A percentile compares a stretch with the other conserved stretches of the same genome.
Evolutionary conservation across 2,797 vertebrate species (phyloP).

Genomic region (Kryptolebias ocellatus): DNA sequence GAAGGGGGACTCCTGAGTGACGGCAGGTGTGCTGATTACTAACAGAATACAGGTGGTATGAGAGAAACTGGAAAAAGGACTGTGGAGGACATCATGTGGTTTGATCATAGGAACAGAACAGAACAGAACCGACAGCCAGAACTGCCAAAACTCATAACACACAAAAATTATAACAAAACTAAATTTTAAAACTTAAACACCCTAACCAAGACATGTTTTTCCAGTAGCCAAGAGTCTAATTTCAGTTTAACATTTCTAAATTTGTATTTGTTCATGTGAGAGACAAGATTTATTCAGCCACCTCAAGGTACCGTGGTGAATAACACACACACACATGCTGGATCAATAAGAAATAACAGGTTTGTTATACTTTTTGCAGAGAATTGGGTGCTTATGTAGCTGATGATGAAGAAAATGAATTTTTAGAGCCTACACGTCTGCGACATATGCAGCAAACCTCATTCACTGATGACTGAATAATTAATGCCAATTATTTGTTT

Average conservation of each 20-base stretch:
- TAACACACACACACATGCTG: background rate
- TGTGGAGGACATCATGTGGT: too few species aligned
- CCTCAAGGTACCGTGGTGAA: background rate
- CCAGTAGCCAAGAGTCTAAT: background rate
- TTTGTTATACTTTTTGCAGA: background rate
- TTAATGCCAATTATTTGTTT: slow-evolving; percentile 1
- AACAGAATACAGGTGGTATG: too few species aligned
- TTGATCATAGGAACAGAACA: too few species aligned
- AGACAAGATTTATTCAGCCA: background rate
- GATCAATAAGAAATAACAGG: background rate
- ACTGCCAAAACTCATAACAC: too few species aligned
- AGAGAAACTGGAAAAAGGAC: too few species aligned
- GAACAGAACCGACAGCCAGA: too few species aligned
- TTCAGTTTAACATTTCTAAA: background rate
- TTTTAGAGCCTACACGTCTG: background rate
- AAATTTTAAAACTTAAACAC: too few species aligned
- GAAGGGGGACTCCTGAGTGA: too few species aligned
- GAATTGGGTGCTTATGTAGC: background rate
- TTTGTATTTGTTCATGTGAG: background rate
- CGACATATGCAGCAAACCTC: background rate
- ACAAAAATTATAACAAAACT: too few species aligned
- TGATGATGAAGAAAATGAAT: background rate
- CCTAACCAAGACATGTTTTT: too few species aligned
- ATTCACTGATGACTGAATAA: background rate
- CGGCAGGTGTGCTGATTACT: too few species aligned